Conservation (phyloP, 2,888 invertebrate genomes). For the Listrodromus nycthemerus region DNA sequence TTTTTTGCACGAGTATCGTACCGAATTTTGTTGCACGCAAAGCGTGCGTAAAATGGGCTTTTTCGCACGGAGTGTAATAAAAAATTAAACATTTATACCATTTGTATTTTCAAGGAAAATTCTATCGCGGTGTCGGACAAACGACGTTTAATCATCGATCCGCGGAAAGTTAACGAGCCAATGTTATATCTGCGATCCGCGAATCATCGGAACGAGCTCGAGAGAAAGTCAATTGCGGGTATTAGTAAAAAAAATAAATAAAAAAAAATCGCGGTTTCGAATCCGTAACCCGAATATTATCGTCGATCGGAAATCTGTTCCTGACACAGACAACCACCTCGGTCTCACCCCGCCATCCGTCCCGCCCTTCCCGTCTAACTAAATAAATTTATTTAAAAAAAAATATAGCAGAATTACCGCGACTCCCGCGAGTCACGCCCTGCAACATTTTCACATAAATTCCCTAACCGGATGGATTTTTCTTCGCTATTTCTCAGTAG, state of each 20-base stretch:
- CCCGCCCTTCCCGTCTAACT: constrained; percentile 19
- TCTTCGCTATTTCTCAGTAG: too few relatives aligned
- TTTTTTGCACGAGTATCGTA: too few relatives aligned
- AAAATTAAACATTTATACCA: too few relatives aligned
- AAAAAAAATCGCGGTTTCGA: constrained; percentile 26
- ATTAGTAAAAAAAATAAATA: too few relatives aligned
- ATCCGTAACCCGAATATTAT: constrained; percentile 47
- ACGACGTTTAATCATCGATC: neutral
- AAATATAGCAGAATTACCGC: constrained; percentile 22
- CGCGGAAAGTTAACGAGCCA: neutral
- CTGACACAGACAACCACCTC: constrained; percentile 28
- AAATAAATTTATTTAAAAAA: constrained; percentile 55
- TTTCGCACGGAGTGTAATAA: too few relatives aligned
- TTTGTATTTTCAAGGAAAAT: too few relatives aligned
- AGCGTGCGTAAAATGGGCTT: too few relatives aligned
- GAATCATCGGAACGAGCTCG: constrained; percentile 34
- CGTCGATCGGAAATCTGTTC: constrained; percentile 53
- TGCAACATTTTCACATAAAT: too few relatives aligned
- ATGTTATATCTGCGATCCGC: neutral
- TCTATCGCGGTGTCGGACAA: neutral
- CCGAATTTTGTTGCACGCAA: too few relatives aligned
- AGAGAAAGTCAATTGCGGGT: constrained; percentile 35
- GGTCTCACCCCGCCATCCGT: too few relatives aligned
- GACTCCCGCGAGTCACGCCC: neutral
- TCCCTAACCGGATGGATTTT: too few relatives aligned